Conservation (phyloP, 2,113 vertebrate genomes). For the Octodon degus region DNA sequence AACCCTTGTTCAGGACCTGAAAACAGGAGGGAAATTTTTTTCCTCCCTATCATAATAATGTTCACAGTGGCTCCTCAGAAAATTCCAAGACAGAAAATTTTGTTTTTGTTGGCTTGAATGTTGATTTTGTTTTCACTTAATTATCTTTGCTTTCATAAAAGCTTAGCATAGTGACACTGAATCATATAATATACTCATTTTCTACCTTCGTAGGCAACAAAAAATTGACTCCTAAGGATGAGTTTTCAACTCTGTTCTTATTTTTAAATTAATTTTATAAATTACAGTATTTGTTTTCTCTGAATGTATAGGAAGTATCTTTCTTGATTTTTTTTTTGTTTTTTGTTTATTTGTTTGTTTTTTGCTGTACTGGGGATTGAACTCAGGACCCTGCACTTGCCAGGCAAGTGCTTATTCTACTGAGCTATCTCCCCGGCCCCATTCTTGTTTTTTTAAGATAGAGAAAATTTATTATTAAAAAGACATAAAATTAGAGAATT, state of each 20-base stretch:
- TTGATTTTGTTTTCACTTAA: conserved; percentile 41
- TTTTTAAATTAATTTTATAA: conserved; percentile 35
- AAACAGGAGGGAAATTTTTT: background rate
- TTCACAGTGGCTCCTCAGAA: background rate
- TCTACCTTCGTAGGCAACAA: background rate
- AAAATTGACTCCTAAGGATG: background rate
- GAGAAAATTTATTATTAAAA: background rate
- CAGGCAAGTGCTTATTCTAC: too few relatives aligned
- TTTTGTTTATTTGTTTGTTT: too few relatives aligned
- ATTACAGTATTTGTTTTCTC: background rate
- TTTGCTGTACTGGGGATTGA: too few relatives aligned
- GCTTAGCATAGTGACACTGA: background rate
- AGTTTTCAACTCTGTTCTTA: conserved; percentile 37
- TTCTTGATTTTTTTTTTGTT: background rate
- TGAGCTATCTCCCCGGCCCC: too few relatives aligned
- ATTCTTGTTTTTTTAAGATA: background rate
- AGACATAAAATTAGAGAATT: background rate
- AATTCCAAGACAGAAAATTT: background rate
- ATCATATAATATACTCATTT: background rate
- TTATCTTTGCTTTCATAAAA: background rate
- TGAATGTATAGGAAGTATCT: background rate
- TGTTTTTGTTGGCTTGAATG: background rate
- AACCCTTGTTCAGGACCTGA: background rate
- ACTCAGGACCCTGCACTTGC: too few relatives aligned
- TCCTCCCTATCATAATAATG: background rate